Percentiles rank a stretch among this genome's conserved stretches.
These are phyloP conservation scores for Diploscapter pachys DNA, from an alignment of 1,140 invertebrate species.

Conservation along the genomic window DNA sequence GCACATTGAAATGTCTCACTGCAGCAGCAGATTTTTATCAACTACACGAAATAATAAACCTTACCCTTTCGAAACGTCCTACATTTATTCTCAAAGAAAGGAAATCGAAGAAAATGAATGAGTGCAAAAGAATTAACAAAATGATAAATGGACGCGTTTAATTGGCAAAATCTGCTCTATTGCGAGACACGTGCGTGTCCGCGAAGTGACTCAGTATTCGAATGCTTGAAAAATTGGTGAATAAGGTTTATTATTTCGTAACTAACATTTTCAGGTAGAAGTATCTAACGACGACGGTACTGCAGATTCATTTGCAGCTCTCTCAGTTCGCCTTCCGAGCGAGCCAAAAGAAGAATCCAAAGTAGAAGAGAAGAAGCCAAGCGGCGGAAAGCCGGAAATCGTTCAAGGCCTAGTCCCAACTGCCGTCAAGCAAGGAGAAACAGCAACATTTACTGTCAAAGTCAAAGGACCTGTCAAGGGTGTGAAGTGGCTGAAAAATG, in stretches of 20 bases:
- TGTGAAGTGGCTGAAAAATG: constrained; percentile 45
- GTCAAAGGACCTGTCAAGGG: constrained; percentile 22
- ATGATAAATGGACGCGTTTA: background rate
- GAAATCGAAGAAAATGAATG: too few relatives aligned
- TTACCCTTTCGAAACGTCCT: too few relatives aligned
- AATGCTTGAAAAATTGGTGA: too few relatives aligned
- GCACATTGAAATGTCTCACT: too few relatives aligned
- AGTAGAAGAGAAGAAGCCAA: constrained; percentile 12
- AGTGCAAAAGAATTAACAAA: background rate
- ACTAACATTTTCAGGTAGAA: constrained; percentile 58
- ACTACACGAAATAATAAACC: too few relatives aligned
- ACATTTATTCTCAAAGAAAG: background rate
- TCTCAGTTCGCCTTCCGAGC: constrained; percentile 46
- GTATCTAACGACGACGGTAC: constrained; percentile 46
- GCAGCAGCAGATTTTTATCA: too few relatives aligned
- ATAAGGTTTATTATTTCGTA: too few relatives aligned
- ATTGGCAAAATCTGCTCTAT: too few relatives aligned
- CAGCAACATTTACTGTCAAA: constrained; percentile 38
- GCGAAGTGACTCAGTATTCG: too few relatives aligned
- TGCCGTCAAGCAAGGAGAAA: constrained; percentile 33
- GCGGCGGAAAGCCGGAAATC: constrained; percentile 31
- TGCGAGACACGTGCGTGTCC: too few relatives aligned
- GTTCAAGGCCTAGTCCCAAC: constrained; percentile 38
- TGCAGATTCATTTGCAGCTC: constrained; percentile 46
- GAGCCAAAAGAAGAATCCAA: constrained; percentile 25